Evolutionary conservation across 2,888 invertebrate species (phyloP).

Genomic region (Leucophenga montana): DNA sequence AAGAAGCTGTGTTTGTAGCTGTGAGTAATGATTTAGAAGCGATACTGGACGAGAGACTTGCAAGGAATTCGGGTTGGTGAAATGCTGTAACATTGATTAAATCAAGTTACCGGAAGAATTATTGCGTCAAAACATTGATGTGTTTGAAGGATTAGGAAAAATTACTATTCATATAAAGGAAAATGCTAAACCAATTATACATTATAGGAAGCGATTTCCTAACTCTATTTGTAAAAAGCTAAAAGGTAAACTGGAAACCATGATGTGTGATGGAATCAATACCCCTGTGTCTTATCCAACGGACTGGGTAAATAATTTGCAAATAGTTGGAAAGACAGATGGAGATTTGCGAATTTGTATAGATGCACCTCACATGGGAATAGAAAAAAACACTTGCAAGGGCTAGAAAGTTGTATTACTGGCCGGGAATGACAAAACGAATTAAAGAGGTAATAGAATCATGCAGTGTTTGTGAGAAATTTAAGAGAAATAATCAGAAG

Average conservation of each 20-base stretch:
- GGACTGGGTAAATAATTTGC: conserved; percentile 48
- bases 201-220: conserved; percentile 46
- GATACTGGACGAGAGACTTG: no score
- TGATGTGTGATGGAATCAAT: conserved; percentile 41
- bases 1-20: not conserved
- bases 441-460: conserved; percentile 47
- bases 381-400: conserved; percentile 56
- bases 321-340: conserved; percentile 48
- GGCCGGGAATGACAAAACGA: no score
- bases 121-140: conserved; percentile 23
- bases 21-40: not conserved
- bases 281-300: conserved; percentile 44
- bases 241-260: conserved; percentile 37
- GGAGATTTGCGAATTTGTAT: conserved; percentile 44
- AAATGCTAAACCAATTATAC: conserved; percentile 41
- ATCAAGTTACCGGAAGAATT: conserved; percentile 31
- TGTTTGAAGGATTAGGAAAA: conserved; percentile 34
- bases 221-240: conserved; percentile 36
- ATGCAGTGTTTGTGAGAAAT: conserved; percentile 41
- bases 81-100: not conserved
- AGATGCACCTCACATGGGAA: conserved; percentile 61
- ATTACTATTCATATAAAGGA: conserved; percentile 6
- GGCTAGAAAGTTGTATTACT: conserved; percentile 53
- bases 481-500: conserved; percentile 41
- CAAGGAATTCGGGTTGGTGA: no score